These are phyloP conservation scores for Andrena camellia DNA, from an alignment of 2,888 invertebrate genomes.

Conservation along the genomic window DNA sequence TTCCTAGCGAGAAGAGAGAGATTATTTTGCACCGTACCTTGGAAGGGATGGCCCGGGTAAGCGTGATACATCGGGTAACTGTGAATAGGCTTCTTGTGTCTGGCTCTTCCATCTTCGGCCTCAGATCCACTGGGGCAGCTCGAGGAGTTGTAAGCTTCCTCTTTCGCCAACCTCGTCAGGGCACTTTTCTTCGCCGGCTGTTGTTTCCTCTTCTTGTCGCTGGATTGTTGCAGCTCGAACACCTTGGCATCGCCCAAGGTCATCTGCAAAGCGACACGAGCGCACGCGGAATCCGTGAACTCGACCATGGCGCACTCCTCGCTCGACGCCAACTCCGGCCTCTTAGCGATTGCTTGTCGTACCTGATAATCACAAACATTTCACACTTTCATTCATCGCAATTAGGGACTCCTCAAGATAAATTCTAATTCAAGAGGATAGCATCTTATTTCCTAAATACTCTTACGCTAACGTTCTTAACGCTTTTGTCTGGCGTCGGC, in stretches of 20 bases:
- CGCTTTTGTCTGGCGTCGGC: too few relatives aligned
- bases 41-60: conserved; percentile 75
- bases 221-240: conserved; percentile 91
- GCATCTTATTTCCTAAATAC: too few relatives aligned
- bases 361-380: conserved; percentile 84
- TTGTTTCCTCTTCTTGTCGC: conserved; percentile 91
- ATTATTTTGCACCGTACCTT: conserved; percentile 68
- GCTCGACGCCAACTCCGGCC: conserved; percentile 92
- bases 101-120: conserved; percentile 85
- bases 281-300: conserved; percentile 94
- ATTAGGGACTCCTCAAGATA: too few relatives aligned
- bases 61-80: conserved; percentile 85
- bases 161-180: conserved; percentile 85
- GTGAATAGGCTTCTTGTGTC: conserved; percentile 85
- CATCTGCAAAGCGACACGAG: conserved; percentile 92
- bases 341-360: conserved; percentile 95
- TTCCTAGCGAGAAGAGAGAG: too few relatives aligned
- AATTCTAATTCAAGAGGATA: too few relatives aligned
- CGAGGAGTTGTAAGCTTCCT: conserved; percentile 84
- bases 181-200: conserved; percentile 88
- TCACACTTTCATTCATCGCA: not conserved
- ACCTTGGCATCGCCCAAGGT: conserved; percentile 88
- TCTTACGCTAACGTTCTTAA: too few relatives aligned
- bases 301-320: conserved; percentile 96
- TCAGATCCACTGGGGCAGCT: conserved; percentile 87